phyloP scores from a whole-genome alignment of 1,140 invertebrate species.

The Zaprionus lachaisei region DNA sequence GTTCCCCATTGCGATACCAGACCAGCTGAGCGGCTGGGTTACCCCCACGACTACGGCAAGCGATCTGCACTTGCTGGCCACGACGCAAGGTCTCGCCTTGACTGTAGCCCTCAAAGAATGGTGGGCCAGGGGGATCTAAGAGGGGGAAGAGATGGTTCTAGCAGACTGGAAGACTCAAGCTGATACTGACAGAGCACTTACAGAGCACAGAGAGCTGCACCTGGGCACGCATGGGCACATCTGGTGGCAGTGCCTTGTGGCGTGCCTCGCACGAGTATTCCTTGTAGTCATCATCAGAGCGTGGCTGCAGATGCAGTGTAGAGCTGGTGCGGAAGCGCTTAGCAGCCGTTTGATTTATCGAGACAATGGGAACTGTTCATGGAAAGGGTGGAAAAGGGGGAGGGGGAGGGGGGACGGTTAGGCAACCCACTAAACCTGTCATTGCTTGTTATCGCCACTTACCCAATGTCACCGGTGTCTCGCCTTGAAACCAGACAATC shows the following conservation, averaged over 20 bases:
- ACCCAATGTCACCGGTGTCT: conserved; percentile 91
- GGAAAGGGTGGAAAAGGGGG: not conserved
- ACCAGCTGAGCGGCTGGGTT: conserved; percentile 97
- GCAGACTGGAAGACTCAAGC: not conserved
- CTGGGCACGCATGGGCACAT: conserved; percentile 90
- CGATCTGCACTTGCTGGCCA: conserved; percentile 94
- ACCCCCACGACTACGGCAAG: conserved; percentile 96
- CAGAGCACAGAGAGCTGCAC: conserved; percentile 94
- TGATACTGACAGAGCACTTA: conserved; percentile 87
- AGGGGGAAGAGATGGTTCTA: conserved; percentile 29
- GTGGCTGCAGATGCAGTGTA: conserved; percentile 89
- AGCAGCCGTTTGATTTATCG: conserved; percentile 84
- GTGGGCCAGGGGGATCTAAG: conserved; percentile 94
- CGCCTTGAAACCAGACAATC: conserved; percentile 94
- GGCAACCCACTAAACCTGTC: not conserved
- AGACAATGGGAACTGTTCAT: conserved; percentile 86
- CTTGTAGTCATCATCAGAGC: conserved; percentile 94
- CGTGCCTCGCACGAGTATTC: conserved; percentile 95
- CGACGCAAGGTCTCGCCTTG: conserved; percentile 93
- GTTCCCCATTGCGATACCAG: conserved; percentile 96
- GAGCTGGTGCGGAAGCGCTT: conserved; percentile 85
- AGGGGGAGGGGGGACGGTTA: not conserved
- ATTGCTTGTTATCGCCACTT: conserved; percentile 40
- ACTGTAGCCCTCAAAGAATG: conserved; percentile 96
- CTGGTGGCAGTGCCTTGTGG: conserved; percentile 92